Percentiles rank a stretch among this genome's conserved stretches.
phyloP scores from a whole-genome alignment of 2,797 vertebrate species.

The Molossus alvarezi region DNA sequence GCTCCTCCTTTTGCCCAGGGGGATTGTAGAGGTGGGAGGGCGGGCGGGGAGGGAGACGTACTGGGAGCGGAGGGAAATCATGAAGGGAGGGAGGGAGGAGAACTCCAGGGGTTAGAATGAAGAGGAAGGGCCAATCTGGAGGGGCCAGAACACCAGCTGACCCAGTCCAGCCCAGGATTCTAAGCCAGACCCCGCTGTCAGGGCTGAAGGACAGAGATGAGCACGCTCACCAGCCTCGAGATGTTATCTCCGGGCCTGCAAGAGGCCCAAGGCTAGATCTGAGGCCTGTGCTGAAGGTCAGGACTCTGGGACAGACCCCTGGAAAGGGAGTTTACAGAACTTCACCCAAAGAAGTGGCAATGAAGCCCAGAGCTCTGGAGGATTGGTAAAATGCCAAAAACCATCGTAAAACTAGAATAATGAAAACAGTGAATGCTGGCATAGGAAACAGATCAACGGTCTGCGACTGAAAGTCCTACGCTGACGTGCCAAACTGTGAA shows the following conservation, averaged over 20 bases:
- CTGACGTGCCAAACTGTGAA: fast-evolving
- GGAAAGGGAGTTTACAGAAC: background rate
- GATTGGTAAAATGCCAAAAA: background rate
- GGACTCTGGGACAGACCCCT: background rate
- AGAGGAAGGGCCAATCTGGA: fast-evolving
- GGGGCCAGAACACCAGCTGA: fast-evolving
- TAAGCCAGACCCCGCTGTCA: background rate
- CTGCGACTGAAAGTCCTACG: background rate
- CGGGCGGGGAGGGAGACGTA: too few relatives aligned
- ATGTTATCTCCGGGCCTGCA: fast-evolving
- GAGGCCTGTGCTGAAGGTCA: background rate
- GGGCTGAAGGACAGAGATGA: fast-evolving
- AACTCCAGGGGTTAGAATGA: background rate
- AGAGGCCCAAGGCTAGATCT: background rate
- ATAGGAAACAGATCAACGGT: too few relatives aligned
- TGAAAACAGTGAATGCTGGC: background rate
- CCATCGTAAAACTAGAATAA: background rate
- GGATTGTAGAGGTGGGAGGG: fast-evolving
- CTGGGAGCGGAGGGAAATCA: background rate
- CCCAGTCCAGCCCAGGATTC: fast-evolving
- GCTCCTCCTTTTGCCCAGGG: background rate
- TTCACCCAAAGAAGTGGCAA: background rate
- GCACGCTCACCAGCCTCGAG: fast-evolving
- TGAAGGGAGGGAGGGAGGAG: background rate
- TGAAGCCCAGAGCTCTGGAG: background rate